Evolutionary conservation across 2,113 vertebrate genomes (phyloP), one percentile per base, ranked within the genome.

Genomic region (Dascyllus trimaculatus): DNA sequence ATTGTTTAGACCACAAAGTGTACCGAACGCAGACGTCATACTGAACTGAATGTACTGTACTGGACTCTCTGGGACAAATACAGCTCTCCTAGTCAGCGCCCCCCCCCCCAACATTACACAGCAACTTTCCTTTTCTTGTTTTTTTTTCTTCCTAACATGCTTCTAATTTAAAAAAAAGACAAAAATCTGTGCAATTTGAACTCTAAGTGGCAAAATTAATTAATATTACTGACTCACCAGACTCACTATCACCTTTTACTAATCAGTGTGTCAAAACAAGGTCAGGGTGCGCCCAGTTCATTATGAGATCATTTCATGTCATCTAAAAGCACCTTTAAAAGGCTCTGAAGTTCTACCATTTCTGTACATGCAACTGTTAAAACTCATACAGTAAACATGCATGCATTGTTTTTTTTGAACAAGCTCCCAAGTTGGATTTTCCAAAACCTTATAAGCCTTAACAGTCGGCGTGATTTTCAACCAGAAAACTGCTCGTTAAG

Each of bases 401-500:
- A 10, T 17, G 4, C 17, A 48, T 11, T 48, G 11, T 49, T 49
- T 49, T 49, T 51, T 19, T 51, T 51, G 7, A 35, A 18, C 6
- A 0, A 65, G 38, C 59, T 26, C 38, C 10, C 9, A 45, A 13
- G 10, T 65, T 29, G 6, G 9, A 66, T 24, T 53, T 4, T 18
- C 13, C 19, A 40, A 5, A 38, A 17, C 10, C n/a, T 53, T n/a
- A 54, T 45, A 78, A 53, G 38, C 51, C 25, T 35, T 5, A 71
- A 24, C 29, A 21, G 26, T 60, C 57, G 63, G 19, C 64, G 2
- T 59, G 25, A 87, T 68, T 62, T 68, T 49, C 32, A 56, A n/a
- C 18, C 52, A 48, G 48, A 71, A 84, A 85, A 85, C 49, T 40
- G 46, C 80, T 85, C 56, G 84, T 59, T 78, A 89, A 86, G 83